Conservation (phyloP, 2,888 invertebrate genomes). For the Pristionchus arcanus region DNA sequence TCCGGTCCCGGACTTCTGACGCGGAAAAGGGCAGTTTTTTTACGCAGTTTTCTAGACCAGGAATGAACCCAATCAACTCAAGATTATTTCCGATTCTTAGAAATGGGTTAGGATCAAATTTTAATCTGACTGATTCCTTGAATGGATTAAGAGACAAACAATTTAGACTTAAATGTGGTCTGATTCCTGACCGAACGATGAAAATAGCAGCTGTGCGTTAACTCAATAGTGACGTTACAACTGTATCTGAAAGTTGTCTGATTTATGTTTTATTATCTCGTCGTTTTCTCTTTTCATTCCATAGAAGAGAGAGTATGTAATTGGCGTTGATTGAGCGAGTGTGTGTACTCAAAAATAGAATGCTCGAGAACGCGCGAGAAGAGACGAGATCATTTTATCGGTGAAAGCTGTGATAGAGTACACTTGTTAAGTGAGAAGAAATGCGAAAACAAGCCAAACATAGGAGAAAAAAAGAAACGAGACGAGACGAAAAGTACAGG, state of each 20-base stretch:
- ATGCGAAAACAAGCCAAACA: constrained; percentile 7
- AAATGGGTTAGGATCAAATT: neutral
- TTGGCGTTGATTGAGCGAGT: constrained; percentile 25
- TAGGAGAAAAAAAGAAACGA: constrained; percentile 1
- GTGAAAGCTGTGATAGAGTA: constrained; percentile 36
- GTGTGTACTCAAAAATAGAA: constrained; percentile 31
- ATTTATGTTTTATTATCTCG: constrained; percentile 39
- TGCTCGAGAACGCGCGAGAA: neutral
- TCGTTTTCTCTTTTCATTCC: constrained; percentile 28
- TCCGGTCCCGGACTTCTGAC: neutral
- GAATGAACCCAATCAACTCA: neutral
- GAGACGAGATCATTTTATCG: constrained; percentile 28
- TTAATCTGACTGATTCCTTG: neutral
- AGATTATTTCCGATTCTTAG: too few relatives aligned
- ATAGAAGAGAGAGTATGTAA: neutral
- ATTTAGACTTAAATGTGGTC: neutral
- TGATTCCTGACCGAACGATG: neutral
- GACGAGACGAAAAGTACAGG: constrained; percentile 14
- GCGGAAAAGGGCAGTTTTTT: neutral
- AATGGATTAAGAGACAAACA: neutral
- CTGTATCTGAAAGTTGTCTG: constrained; percentile 13
- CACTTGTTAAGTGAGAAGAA: constrained; percentile 28
- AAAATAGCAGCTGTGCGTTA: neutral
- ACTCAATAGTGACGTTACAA: neutral
- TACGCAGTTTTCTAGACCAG: neutral